Conservation (phyloP, 2,888 invertebrate genomes). For the Merodon equestris region DNA sequence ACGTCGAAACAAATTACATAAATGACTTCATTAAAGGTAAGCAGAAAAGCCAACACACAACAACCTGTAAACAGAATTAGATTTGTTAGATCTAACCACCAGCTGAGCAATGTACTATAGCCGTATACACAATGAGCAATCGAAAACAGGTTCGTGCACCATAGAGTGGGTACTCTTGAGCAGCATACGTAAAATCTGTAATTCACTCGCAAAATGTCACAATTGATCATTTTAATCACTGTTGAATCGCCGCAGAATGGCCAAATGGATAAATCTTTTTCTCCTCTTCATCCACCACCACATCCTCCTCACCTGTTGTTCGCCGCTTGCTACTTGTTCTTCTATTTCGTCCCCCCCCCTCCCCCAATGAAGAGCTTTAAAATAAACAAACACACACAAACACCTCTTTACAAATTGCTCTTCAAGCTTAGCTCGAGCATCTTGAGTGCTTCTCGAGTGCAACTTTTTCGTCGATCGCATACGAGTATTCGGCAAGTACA, state of each 20-base stretch:
- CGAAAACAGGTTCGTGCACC: conserved; percentile 47
- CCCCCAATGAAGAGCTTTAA: conserved; percentile 53
- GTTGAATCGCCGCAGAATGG: conserved; percentile 41
- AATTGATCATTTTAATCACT: conserved; percentile 57
- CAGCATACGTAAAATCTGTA: conserved; percentile 17
- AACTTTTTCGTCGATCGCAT: conserved; percentile 35
- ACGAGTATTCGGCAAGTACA: neutral
- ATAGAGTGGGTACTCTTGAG: conserved; percentile 17
- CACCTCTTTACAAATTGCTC: conserved; percentile 17
- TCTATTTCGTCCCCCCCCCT: neutral
- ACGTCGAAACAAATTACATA: conserved; percentile 45
- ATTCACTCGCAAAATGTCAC: conserved; percentile 62
- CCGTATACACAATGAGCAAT: too few relatives aligned
- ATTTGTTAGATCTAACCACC: conserved; percentile 5
- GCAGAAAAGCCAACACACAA: conserved; percentile 20
- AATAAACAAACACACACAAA: conserved; percentile 21
- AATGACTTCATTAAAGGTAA: conserved; percentile 42
- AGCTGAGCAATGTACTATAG: conserved; percentile 27
- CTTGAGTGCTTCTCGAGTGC: conserved; percentile 42
- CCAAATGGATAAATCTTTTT: conserved; percentile 37
- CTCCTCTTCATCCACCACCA: neutral
- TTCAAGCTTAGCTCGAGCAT: conserved; percentile 39
- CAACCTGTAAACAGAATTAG: conserved; percentile 49
- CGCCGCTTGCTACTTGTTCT: neutral
- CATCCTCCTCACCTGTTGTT: neutral